Conservation (phyloP, 2,113 vertebrate genomes). For the Pseudopodoces humilis region DNA sequence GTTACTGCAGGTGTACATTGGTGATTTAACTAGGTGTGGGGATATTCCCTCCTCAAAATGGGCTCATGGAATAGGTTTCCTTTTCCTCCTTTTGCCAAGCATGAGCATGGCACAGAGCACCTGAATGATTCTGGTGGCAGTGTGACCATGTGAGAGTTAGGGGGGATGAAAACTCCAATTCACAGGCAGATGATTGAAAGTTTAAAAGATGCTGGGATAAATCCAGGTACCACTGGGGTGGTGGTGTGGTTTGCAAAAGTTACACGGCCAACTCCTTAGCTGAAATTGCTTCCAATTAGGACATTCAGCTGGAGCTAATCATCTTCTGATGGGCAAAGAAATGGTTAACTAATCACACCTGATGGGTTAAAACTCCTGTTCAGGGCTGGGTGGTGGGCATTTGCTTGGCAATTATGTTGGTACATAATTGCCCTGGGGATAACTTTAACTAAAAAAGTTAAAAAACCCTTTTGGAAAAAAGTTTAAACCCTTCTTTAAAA, state of each 20-base stretch:
- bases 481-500: too few species aligned
- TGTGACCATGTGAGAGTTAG: rapidly evolving
- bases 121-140: background rate
- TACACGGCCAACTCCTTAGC: rapidly evolving
- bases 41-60: rapidly evolving
- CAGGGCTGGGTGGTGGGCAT: background rate
- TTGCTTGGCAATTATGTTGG: rapidly evolving
- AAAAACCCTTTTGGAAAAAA: too few species aligned
- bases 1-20: background rate
- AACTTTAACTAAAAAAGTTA: too few species aligned
- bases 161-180: background rate
- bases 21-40: background rate
- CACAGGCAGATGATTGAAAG: too few species aligned
- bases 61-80: background rate
- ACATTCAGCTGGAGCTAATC: background rate
- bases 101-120: background rate
- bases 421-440: too few species aligned
- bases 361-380: rapidly evolving
- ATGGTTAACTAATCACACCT: rapidly evolving
- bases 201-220: background rate
- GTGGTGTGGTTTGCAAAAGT: background rate
- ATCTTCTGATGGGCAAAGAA: background rate
- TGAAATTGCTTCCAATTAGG: background rate
- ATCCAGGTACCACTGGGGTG: background rate
- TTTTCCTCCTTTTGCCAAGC: background rate